A percentile compares a stretch with the other conserved stretches of the same genome.
These are phyloP conservation scores for Lucifuga dentata DNA, from an alignment of 2,113 vertebrate genomes.

Conservation along the genomic window DNA sequence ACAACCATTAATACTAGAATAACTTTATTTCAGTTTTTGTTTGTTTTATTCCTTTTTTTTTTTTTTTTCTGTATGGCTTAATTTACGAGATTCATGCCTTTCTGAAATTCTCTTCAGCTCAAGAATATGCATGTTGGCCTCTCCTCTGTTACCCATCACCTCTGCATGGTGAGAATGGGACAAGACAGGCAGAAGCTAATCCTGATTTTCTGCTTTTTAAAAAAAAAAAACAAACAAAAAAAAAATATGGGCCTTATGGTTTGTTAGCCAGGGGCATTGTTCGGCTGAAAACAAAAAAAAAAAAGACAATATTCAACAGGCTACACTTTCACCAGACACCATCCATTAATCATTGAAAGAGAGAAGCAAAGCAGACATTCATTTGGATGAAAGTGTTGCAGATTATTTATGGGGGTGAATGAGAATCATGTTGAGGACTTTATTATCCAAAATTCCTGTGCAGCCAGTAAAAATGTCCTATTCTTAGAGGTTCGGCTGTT, in stretches of 20 bases:
- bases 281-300: neutral
- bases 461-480: neutral
- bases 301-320: neutral
- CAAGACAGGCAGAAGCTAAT: conserved; percentile 10
- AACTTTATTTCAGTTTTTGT: no score
- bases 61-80: no score
- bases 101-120: no score
- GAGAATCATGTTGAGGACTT: neutral
- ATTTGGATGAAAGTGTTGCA: neutral
- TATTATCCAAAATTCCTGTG: neutral
- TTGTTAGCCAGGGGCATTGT: conserved; percentile 14
- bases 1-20: no score
- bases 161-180: neutral
- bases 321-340: neutral
- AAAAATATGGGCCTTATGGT: neutral
- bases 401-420: no score
- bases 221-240: no score
- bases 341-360: no score
- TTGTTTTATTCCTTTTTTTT: no score
- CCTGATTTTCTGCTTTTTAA: conserved; percentile 20
- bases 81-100: no score
- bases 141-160: neutral
- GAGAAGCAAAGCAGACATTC: neutral
- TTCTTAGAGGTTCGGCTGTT: conserved; percentile 24
- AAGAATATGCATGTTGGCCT: no score